Evolutionary conservation across 2,888 invertebrate species (phyloP), one percentile per base, ranked within the genome.

Genomic region (Drosophila kanekoi): DNA sequence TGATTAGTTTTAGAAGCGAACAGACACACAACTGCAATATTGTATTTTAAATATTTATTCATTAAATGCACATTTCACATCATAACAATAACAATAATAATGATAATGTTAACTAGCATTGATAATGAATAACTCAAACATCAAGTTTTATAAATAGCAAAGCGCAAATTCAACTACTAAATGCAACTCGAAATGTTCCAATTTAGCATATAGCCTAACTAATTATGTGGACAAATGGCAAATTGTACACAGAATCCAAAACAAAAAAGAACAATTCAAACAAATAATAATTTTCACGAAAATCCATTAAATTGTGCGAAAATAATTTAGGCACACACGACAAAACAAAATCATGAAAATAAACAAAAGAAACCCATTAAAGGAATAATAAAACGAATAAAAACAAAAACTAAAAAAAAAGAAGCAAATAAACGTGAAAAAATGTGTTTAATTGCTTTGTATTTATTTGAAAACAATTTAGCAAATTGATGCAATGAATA

Each of bases 1-100:
- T 77, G 65, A 73, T 74, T 86, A 80, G 74, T 58, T 75, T 53
- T 72, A 74, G 41, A 51, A 18, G 14, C 64, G 41, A 62, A 58
- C 60, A 69, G 74, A 65, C 72, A 75, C 72, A 48, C 67, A 77
- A 79, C 77, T 89, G 88, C 84, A 89, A 89, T 89, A 89, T 71
- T 83, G 79, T 86, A 90, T 89, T 82, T 81, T 77, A 90, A 89
- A 88, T 81, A 88, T 79, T 88, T 75, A 83, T 78, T 85, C 87
- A 87, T 81, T 66, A 89, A 88, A 70, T 41, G 81, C 81, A 78
- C 63, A 48, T 45, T 65, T 71, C 59, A 60, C 67, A 68, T 38
- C 66, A 54, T 57, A 84, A 49, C 40, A 61, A 65, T 43, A 70
- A 72, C 57, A 33, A 49, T 33, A 75, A 72, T 64, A 69, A 63